A percentile compares a stretch with the other conserved stretches of the same genome.
phyloP scores from a whole-genome alignment of 2,113 vertebrate species.

The Otus sunia region DNA sequence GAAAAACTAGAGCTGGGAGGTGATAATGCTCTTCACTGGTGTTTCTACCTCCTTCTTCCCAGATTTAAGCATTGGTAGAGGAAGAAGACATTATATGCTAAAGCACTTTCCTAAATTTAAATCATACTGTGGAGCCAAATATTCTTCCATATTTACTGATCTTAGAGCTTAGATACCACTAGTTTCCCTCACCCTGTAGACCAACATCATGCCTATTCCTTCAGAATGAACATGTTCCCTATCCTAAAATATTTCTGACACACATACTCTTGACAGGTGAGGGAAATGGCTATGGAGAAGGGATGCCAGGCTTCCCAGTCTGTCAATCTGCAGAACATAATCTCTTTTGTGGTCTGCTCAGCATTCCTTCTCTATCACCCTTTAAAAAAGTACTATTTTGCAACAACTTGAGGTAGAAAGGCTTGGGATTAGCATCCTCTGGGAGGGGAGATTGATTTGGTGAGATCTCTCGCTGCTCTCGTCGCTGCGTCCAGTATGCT shows the following conservation, averaged over 20 bases:
- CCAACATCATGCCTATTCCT: neutral
- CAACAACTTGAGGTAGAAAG: neutral
- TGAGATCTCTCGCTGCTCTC: neutral
- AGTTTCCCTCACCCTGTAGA: neutral
- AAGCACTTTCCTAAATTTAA: neutral
- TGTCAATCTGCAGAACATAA: neutral
- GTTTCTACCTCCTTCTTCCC: neutral
- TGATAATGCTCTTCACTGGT: neutral
- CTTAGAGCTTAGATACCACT: neutral
- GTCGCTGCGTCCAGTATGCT: fast-evolving
- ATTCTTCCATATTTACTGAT: neutral
- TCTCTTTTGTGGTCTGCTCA: neutral
- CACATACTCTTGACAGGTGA: neutral
- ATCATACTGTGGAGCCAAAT: neutral
- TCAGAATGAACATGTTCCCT: neutral
- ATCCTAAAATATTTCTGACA: neutral
- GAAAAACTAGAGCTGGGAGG: neutral
- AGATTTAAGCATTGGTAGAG: neutral
- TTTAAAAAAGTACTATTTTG: neutral
- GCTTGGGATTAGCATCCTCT: neutral
- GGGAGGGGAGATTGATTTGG: neutral
- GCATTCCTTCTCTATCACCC: neutral
- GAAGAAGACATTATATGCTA: neutral
- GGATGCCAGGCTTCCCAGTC: fast-evolving
- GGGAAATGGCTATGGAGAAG: neutral